These are phyloP conservation scores for Agrilus planipennis DNA, from an alignment of 1,140 invertebrate genomes.

Conservation along the genomic window DNA sequence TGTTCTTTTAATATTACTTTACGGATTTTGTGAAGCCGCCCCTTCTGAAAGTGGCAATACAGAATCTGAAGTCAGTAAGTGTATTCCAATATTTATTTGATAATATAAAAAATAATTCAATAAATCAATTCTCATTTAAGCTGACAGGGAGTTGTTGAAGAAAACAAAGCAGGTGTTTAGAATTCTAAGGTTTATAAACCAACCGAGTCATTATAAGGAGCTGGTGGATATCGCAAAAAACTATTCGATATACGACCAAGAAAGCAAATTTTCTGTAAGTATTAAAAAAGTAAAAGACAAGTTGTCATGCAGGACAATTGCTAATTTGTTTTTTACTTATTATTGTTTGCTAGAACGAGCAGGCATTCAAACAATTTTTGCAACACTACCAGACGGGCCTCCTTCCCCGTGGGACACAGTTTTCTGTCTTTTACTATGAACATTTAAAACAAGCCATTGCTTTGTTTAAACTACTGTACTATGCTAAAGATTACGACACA, in stretches of 20 bases:
- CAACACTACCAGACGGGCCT: neutral
- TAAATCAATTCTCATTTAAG: neutral
- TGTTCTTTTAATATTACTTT: no score
- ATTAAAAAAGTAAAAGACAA: neutral
- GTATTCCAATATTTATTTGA: no score
- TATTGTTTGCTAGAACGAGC: neutral
- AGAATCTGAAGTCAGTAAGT: no score
- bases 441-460: constrained; percentile 48
- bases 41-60: no score
- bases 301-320: neutral
- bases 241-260: constrained; percentile 39
- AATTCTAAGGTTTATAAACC: constrained; percentile 45
- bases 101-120: no score
- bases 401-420: neutral
- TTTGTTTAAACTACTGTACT: constrained; percentile 56
- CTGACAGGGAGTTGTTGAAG: neutral
- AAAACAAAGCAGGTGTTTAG: constrained; percentile 45
- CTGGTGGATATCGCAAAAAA: constrained; percentile 38
- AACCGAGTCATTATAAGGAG: constrained; percentile 36
- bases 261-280: neutral
- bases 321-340: neutral
- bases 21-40: no score
- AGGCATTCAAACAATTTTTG: neutral
- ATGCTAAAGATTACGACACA: constrained; percentile 49
- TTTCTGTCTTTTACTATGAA: constrained; percentile 35